A percentile compares a stretch with the other conserved stretches of the same genome.
Conservation (phyloP, 1,140 invertebrate genomes). For the Lepidurus arcticus region DNA sequence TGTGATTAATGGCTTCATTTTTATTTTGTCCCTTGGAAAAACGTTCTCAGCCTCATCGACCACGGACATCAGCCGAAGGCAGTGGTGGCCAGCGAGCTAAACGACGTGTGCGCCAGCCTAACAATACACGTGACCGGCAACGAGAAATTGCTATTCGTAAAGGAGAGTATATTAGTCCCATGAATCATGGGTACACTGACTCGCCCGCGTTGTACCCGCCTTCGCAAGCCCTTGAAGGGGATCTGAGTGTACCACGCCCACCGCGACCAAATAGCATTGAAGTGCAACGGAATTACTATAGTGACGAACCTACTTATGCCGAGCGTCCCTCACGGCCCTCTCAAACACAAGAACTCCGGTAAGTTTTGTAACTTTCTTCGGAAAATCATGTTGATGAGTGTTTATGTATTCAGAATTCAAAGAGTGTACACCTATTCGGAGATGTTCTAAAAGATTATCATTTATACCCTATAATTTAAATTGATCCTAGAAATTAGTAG, state of each 20-base stretch:
- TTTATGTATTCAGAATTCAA: too few species aligned
- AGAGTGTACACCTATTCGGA: too few species aligned
- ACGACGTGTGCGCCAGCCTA: constrained; percentile 72
- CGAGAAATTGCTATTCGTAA: constrained; percentile 72
- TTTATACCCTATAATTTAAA: too few species aligned
- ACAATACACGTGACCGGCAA: constrained; percentile 78
- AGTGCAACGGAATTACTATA: constrained; percentile 59
- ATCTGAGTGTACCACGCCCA: constrained; percentile 46
- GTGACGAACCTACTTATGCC: constrained; percentile 50
- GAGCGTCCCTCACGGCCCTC: constrained; percentile 34
- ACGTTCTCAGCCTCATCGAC: constrained; percentile 32
- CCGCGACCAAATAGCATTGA: constrained; percentile 70
- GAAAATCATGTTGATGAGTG: too few species aligned
- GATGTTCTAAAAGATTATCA: too few species aligned
- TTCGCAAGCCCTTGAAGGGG: constrained; percentile 23
- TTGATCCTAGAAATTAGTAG: too few species aligned
- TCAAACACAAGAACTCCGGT: constrained; percentile 10
- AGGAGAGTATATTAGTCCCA: constrained; percentile 78
- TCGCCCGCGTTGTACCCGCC: constrained; percentile 28
- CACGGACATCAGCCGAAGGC: constrained; percentile 44
- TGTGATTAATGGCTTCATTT: constrained; percentile 25
- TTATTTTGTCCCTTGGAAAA: constrained; percentile 15
- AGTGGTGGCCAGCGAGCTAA: constrained; percentile 60
- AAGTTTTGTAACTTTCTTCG: not conserved
- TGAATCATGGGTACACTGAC: not conserved